Conservation (phyloP, 2,888 invertebrate species). For the Encarsia formosa region DNA sequence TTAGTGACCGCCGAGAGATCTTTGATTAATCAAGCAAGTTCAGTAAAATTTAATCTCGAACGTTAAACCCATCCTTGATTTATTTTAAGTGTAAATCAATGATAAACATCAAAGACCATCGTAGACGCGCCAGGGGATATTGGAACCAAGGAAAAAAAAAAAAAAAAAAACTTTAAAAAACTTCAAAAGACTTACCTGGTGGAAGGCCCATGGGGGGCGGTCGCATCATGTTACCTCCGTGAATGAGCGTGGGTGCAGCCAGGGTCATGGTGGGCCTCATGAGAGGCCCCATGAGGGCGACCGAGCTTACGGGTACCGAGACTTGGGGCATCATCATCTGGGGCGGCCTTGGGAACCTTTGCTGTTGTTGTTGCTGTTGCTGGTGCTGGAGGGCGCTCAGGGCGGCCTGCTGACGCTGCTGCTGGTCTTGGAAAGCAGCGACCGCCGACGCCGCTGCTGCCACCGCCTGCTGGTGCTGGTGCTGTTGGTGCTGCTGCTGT, state of each 20-base stretch:
- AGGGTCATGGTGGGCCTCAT: constrained; percentile 55
- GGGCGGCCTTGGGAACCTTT: constrained; percentile 53
- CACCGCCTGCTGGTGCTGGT: constrained; percentile 46
- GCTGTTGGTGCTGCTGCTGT: constrained; percentile 44
- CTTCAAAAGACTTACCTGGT: constrained; percentile 58
- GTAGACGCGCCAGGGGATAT: no score
- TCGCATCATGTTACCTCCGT: constrained; percentile 62
- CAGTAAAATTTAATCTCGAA: no score
- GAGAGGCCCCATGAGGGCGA: constrained; percentile 54
- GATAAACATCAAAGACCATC: no score
- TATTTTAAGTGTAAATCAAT: constrained; percentile 2
- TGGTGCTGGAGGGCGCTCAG: constrained; percentile 49
- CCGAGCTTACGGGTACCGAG: constrained; percentile 52
- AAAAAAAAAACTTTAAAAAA: constrained; percentile 14
- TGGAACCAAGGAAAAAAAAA: not conserved
- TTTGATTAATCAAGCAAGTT: no score
- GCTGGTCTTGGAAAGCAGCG: constrained; percentile 48
- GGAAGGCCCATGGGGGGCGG: constrained; percentile 63
- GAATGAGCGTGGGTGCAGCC: constrained; percentile 55
- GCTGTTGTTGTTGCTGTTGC: constrained; percentile 51
- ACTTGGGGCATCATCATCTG: constrained; percentile 54
- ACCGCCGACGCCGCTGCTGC: constrained; percentile 52
- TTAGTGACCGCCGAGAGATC: no score
- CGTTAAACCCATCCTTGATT: constrained; percentile 12
- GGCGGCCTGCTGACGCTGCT: constrained; percentile 52